Percentiles rank a stretch among this genome's conserved stretches.
phyloP scores from a whole-genome alignment of 2,113 vertebrate species.

The Thymallus thymallus region DNA sequence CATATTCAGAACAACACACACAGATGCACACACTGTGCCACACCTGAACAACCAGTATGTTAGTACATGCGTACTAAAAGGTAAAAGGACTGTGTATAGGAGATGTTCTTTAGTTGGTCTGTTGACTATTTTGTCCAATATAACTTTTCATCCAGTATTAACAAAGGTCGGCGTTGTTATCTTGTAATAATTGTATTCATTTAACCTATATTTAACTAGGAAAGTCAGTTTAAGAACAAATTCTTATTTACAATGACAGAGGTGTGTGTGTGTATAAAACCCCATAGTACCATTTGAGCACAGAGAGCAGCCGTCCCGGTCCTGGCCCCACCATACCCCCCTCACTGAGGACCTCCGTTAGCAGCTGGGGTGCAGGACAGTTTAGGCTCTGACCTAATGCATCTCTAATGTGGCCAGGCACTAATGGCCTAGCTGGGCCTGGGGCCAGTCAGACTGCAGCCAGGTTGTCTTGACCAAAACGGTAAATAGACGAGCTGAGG shows the following conservation, averaged over 20 bases:
- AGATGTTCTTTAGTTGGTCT: too few relatives aligned
- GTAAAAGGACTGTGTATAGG: neutral
- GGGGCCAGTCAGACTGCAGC: neutral
- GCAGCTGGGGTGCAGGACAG: neutral
- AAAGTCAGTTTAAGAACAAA: too few relatives aligned
- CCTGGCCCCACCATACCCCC: neutral
- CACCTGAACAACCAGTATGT: conserved; percentile 12
- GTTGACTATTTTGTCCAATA: too few relatives aligned
- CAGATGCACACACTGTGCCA: conserved; percentile 16
- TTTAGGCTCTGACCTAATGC: conserved; percentile 1
- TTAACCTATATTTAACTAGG: too few relatives aligned
- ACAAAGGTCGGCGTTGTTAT: too few relatives aligned
- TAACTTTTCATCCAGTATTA: too few relatives aligned
- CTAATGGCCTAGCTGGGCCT: neutral
- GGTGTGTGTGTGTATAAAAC: neutral
- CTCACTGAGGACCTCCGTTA: neutral
- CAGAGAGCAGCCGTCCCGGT: neutral
- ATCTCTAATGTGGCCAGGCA: neutral
- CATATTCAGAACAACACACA: conserved; percentile 6
- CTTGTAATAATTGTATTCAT: too few relatives aligned
- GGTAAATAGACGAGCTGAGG: neutral
- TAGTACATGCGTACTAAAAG: neutral
- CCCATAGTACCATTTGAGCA: neutral
- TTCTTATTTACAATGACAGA: too few relatives aligned
- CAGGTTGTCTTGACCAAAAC: neutral